Conservation (phyloP, 2,888 invertebrate genomes). For the Phalera bucephala region DNA sequence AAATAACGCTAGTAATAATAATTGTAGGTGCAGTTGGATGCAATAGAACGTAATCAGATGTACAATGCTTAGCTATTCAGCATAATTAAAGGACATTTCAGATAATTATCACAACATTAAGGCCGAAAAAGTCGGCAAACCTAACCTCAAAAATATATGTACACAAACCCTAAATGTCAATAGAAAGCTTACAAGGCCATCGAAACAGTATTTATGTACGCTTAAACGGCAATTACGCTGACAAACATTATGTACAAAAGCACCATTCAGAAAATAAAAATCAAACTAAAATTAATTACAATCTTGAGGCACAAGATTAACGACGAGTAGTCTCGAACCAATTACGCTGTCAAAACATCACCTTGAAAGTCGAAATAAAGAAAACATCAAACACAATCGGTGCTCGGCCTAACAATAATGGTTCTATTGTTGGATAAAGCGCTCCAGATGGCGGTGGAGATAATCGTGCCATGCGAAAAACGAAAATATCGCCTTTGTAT, state of each 20-base stretch:
- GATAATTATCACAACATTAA: slow-evolving; percentile 29
- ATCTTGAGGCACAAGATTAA: slow-evolving; percentile 50
- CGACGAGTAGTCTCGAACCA: slow-evolving; percentile 52
- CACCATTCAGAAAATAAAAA: slow-evolving; percentile 37
- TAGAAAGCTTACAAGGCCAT: slow-evolving; percentile 23
- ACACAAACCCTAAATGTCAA: slow-evolving; percentile 2
- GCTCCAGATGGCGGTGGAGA: slow-evolving; percentile 55
- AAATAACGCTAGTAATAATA: slow-evolving; percentile 70
- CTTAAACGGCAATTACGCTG: slow-evolving; percentile 32
- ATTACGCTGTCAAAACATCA: slow-evolving; percentile 75
- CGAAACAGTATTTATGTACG: slow-evolving; percentile 15
- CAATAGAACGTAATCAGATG: slow-evolving; percentile 53
- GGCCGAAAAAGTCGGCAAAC: not conserved
- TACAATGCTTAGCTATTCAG: slow-evolving; percentile 28
- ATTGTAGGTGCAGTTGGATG: slow-evolving; percentile 73
- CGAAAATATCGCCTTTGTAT: slow-evolving; percentile 64
- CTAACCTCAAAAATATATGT: slow-evolving; percentile 1
- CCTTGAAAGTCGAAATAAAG: slow-evolving; percentile 68
- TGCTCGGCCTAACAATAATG: slow-evolving; percentile 59
- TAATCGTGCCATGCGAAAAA: slow-evolving; percentile 66
- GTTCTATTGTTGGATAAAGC: slow-evolving; percentile 65
- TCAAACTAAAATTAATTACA: slow-evolving; percentile 51
- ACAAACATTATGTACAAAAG: slow-evolving; percentile 28
- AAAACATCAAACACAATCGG: slow-evolving; percentile 57
- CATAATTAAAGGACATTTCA: slow-evolving; percentile 43